Base-by-base conservation (phyloP, 1,140 invertebrate species). In the Drosophila seguyi region DNA sequence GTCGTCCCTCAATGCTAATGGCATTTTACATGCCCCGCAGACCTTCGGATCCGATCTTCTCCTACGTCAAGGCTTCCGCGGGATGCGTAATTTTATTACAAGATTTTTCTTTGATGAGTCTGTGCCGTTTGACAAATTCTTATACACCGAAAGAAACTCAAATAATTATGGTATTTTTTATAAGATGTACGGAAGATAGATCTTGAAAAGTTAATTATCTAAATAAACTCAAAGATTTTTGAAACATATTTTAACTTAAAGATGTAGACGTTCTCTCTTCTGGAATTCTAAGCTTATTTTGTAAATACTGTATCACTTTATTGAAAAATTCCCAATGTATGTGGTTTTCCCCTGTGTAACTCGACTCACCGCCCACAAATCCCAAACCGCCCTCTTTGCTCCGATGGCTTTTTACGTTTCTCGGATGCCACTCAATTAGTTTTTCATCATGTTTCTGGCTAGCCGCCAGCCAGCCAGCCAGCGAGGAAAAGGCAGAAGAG, bases 31-130 rank as follows among this genome's bases (percentile, higher is more conserved):
- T 57, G 63, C 38, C 48, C 11, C 74, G 58, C 77, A 69, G 81
- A 79, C 69, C 74, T 80, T 57, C 42, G 36, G 45, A 39, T 71
- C 50, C 39, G 42, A 31, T 57, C 38, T 38, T 42, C 41, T 52
- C 29, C 74, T 58, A 41, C 75, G 62, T 72, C 79, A 87, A 87
- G 83, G 83, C 78, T 86, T 61, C 44, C 57, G 39, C 38, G 56
- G 68, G 62, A 77, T 61, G 60, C 71, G 71, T 80, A 71, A 88
- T 80, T 87, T 83, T 87, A 76, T 83, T 87, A 87, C 80, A 88
- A 88, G 84, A 84, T 84, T 71, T 75, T 72, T 67, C 80, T 65
- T 84, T 80, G 76, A 88, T 84, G 84, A 87, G 67, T 88, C 60
- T 62, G 45, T 52, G 44, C 44, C 20, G 45, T 42, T 69, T 67